These are phyloP conservation scores for Acanthis flammea DNA, from an alignment of 2,797 vertebrate genomes.

Conservation along the genomic window DNA sequence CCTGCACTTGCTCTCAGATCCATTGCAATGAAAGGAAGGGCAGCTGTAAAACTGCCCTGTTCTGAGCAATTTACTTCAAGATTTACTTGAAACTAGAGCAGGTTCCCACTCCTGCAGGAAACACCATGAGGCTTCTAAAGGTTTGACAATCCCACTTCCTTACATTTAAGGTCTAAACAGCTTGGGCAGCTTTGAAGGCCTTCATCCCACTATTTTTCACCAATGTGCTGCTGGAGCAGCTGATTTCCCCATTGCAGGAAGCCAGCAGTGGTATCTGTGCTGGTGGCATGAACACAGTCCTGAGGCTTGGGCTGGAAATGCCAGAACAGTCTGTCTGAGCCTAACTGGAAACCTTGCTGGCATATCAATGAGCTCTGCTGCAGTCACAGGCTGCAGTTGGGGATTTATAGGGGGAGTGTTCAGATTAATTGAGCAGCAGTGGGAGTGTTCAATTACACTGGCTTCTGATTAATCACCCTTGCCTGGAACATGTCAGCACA, in stretches of 20 bases:
- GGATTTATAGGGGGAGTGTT: not conserved
- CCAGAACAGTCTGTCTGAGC: not conserved
- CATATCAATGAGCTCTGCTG: slow-evolving; percentile 33
- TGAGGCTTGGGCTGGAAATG: not conserved
- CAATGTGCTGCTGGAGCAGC: not conserved
- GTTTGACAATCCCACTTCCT: not conserved
- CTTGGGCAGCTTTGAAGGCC: not conserved
- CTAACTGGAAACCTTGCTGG: not conserved
- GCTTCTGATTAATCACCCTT: slow-evolving; percentile 2
- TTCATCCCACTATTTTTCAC: not conserved
- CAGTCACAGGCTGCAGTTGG: not conserved
- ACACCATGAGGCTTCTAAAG: not conserved
- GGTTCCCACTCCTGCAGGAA: not conserved
- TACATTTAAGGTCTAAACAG: not conserved
- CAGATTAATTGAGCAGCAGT: slow-evolving; percentile 9
- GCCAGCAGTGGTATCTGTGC: not conserved
- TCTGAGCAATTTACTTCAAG: not conserved
- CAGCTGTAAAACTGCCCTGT: not conserved
- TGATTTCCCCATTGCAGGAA: not conserved
- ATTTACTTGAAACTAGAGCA: not conserved
- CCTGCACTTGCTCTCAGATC: not conserved
- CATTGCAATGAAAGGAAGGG: not conserved
- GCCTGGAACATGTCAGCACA: not conserved
- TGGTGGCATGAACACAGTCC: not conserved
- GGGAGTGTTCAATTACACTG: not conserved